Evolutionary conservation across 1,140 invertebrate genomes (phyloP).

Genomic region (Trichogramma pretiosum): DNA sequence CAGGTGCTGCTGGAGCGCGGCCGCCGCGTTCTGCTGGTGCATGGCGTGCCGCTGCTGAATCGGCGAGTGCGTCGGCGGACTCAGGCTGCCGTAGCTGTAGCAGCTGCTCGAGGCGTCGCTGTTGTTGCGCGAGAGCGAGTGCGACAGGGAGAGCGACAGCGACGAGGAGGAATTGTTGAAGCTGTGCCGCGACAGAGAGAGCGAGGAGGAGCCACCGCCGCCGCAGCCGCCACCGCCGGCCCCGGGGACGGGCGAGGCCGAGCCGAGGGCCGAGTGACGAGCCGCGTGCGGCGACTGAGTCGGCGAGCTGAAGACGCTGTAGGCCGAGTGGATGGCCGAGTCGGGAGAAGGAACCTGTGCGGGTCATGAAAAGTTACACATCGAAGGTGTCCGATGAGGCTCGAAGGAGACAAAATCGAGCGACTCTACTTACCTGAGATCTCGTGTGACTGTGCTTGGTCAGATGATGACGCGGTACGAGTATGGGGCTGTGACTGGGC

Average conservation of each 20-base stretch:
- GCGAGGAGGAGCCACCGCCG: no score
- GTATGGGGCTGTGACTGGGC: conserved; percentile 56
- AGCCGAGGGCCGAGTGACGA: conserved; percentile 55
- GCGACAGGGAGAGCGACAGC: conserved; percentile 56
- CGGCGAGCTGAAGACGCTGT: conserved; percentile 69
- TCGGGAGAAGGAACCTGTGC: conserved; percentile 58
- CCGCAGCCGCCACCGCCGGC: no score
- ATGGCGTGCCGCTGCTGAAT: conserved; percentile 54
- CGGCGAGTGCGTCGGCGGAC: conserved; percentile 76
- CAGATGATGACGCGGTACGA: conserved; percentile 52
- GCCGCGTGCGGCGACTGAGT: conserved; percentile 77
- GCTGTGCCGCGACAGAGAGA: conserved; percentile 41
- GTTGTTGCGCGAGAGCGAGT: conserved; percentile 77
- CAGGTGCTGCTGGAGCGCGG: conserved; percentile 18
- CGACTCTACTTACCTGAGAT: conserved; percentile 31
- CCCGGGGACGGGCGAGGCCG: conserved; percentile 47
- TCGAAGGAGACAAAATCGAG: background rate
- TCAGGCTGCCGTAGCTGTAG: conserved; percentile 67
- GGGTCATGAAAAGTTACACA: background rate
- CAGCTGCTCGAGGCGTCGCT: conserved; percentile 81
- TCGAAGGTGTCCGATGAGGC: background rate
- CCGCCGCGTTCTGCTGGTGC: conserved; percentile 24
- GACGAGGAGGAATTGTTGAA: conserved; percentile 45
- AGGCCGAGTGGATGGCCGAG: conserved; percentile 79
- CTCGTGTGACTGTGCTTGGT: conserved; percentile 43